Evolutionary conservation across 2,888 invertebrate species (phyloP), one percentile per base, ranked within the genome.

Genomic region (Dryobotodes eremita): DNA sequence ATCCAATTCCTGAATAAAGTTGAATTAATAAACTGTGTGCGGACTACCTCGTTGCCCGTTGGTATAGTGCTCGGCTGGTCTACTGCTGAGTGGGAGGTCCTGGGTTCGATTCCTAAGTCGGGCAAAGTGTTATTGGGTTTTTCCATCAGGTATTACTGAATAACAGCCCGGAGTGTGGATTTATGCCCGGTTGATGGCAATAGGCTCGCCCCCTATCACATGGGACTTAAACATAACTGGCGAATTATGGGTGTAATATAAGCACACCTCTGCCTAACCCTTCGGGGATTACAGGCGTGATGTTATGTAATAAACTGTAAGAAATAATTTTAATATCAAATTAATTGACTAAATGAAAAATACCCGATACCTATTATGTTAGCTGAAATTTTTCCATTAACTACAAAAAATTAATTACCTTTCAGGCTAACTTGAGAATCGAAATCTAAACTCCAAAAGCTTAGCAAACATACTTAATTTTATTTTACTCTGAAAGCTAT

Each of bases 1-100:
- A 26, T 68, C 57, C 42, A 83, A 79, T 59, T 79, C 15, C 83
- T 64, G n/a, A n/a, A 72, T 61, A 20, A 62, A 73, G 1, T n/a
- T 61, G 15, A 57, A 42, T 57, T 50, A 50, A 62, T 81, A 20
- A 55, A 23, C 26, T 57, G 26, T 66, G 26, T 17, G 31, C 3
- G 17, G 17, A 46, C 11, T n/a, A n/a, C 31, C 31, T 36, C 31
- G 31, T 36, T 66, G 1, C 11, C n/a, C 0, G 8, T 20, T 23
- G 31, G 5, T 50, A 8, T 15, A 15, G 26, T 23, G 7, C 48
- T 26, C 48, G 64, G 3, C 11, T 20, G 7, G 13, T 3, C 13
- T 50, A 50, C 20, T 68, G 26, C 7, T 68, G 13, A 23, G 13
- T 7, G 20, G 20, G 48, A 3, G 26, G 11, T 59, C 17, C 7